Evolutionary conservation across 2,797 vertebrate genomes (phyloP).

Genomic region (Xiphorhynchus erythropygius): DNA sequence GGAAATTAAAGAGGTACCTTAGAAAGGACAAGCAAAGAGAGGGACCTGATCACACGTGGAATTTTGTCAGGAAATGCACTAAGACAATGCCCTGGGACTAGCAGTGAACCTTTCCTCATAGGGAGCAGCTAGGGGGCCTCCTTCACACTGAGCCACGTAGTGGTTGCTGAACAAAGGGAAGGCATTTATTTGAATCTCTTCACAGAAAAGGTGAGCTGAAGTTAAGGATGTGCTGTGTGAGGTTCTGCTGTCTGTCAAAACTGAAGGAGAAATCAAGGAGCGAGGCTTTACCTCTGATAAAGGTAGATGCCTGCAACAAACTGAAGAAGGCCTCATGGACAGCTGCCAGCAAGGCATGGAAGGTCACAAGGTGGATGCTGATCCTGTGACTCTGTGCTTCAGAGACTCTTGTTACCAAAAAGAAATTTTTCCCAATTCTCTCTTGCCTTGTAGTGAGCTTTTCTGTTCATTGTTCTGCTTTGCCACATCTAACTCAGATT

Average conservation of each 20-base stretch:
- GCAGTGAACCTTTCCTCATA: neutral
- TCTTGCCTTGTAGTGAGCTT: neutral
- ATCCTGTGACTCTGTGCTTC: neutral
- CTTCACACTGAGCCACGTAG: neutral
- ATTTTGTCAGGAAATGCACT: neutral
- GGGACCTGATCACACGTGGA: neutral
- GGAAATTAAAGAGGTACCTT: constrained; percentile 98
- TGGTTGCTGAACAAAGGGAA: neutral
- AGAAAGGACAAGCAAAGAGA: neutral
- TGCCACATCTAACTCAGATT: neutral
- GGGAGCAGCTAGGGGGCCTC: neutral
- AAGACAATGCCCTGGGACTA: accelerated
- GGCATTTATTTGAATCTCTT: neutral
- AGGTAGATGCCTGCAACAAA: neutral
- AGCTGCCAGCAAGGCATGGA: neutral
- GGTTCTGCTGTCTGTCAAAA: neutral
- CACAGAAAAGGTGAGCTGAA: neutral
- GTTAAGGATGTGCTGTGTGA: neutral
- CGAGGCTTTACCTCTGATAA: neutral
- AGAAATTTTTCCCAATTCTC: neutral
- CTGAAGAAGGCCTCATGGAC: accelerated
- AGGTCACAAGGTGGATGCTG: neutral
- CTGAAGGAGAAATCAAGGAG: neutral
- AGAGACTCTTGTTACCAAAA: neutral
- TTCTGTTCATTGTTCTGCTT: neutral